These are phyloP conservation scores for Oryzias curvinotus DNA, from an alignment of 2,113 vertebrate genomes.

Conservation along the genomic window DNA sequence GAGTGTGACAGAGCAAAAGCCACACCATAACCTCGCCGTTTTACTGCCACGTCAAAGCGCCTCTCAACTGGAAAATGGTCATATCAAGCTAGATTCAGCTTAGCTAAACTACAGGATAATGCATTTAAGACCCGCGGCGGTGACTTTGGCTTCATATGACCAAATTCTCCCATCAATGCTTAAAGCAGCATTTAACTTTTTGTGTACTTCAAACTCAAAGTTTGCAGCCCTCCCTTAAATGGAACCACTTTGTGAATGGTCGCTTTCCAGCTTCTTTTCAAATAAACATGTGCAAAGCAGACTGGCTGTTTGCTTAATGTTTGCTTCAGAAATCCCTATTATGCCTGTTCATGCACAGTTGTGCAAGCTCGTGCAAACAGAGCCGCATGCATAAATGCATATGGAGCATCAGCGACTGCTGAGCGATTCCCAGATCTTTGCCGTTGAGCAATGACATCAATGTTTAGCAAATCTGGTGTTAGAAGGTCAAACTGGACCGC, in stretches of 20 bases:
- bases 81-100: no score
- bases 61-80: no score
- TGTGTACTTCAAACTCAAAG: neutral
- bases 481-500: conserved; percentile 35
- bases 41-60: no score
- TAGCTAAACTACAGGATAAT: no score
- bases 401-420: neutral
- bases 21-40: no score
- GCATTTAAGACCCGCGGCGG: no score
- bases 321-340: conserved; percentile 31
- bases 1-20: no score
- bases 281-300: conserved; percentile 9
- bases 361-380: conserved; percentile 16
- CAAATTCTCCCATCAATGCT: no score
- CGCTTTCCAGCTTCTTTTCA: conserved; percentile 19
- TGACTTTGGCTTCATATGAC: no score
- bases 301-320: conserved; percentile 15
- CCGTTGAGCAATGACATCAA: conserved; percentile 29
- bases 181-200: no score
- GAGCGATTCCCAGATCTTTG: neutral
- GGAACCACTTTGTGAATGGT: neutral
- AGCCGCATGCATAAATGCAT: neutral
- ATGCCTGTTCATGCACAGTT: conserved; percentile 2
- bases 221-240: conserved; percentile 10
- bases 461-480: conserved; percentile 13